These are phyloP conservation scores for Brachionus calyciflorus DNA, from an alignment of 1,140 invertebrate genomes.

Conservation along the genomic window DNA sequence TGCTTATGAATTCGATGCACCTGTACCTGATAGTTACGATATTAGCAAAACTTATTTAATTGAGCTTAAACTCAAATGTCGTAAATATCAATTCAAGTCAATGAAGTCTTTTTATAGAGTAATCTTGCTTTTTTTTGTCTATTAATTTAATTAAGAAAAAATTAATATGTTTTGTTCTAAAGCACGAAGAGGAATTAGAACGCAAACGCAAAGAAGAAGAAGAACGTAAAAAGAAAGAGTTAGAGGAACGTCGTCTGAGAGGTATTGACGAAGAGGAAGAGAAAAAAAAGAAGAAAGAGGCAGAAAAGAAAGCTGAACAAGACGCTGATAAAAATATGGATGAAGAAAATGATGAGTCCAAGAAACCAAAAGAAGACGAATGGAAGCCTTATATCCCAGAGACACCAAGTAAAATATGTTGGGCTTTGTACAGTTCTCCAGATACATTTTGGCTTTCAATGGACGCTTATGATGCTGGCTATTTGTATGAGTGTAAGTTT, in stretches of 20 bases:
- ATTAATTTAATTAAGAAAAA: too few relatives aligned
- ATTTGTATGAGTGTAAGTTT: constrained; percentile 69
- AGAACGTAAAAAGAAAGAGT: constrained; percentile 62
- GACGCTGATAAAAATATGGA: constrained; percentile 44
- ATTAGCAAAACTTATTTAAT: constrained; percentile 57
- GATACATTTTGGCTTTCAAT: constrained; percentile 60
- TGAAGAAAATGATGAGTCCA: constrained; percentile 45
- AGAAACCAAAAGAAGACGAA: constrained; percentile 51
- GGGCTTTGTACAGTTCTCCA: constrained; percentile 54
- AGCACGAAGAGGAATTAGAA: constrained; percentile 61
- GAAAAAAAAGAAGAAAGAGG: constrained; percentile 51
- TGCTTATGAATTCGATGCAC: constrained; percentile 56
- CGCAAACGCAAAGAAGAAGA: constrained; percentile 61
- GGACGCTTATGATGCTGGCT: constrained; percentile 71
- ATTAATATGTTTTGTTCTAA: too few relatives aligned
- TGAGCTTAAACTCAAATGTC: constrained; percentile 51
- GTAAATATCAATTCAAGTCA: constrained; percentile 55
- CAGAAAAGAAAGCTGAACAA: constrained; percentile 48
- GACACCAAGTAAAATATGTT: constrained; percentile 56
- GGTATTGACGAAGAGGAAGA: constrained; percentile 51
- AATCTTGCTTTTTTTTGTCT: too few relatives aligned
- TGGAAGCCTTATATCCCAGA: constrained; percentile 59
- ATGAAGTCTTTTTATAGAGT: constrained; percentile 58
- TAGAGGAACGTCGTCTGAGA: constrained; percentile 49
- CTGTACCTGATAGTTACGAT: constrained; percentile 55